Evolutionary conservation across 37 sponge, comb jelly and placozoan genomes (phyloP).

Genomic region (Chondrilla cf. caribensis): DNA sequence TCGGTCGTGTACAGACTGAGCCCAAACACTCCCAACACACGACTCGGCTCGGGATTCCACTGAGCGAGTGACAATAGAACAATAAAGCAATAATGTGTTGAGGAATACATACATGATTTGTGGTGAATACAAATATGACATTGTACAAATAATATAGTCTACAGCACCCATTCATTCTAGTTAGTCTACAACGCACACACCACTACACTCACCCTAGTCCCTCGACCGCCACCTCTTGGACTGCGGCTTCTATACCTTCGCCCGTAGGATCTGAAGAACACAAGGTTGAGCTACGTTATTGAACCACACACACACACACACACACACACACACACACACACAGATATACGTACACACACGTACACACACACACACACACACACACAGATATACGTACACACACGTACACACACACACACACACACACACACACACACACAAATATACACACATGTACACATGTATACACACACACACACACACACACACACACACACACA

Average conservation of each 20-base stretch:
- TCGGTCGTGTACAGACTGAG: slow-evolving; percentile 89
- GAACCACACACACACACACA: too few relatives aligned
- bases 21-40: slow-evolving; percentile 93
- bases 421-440: neutral
- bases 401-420: neutral
- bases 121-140: neutral
- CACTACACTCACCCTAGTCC: too few relatives aligned
- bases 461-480: too few relatives aligned
- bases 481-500: neutral
- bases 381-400: neutral
- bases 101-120: neutral
- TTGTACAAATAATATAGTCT: too few relatives aligned
- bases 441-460: neutral
- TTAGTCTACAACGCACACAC: too few relatives aligned
- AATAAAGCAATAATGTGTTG: neutral
- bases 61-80: neutral
- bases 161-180: too few relatives aligned
- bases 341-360: too few relatives aligned
- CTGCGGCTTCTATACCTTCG: too few relatives aligned
- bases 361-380: neutral
- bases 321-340: neutral
- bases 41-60: slow-evolving; percentile 66
- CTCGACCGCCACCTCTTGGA: too few relatives aligned
- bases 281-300: neutral
- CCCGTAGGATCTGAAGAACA: too few relatives aligned